Evolutionary conservation across 2,113 vertebrate species (phyloP).

Genomic region (Ellobius talpinus): DNA sequence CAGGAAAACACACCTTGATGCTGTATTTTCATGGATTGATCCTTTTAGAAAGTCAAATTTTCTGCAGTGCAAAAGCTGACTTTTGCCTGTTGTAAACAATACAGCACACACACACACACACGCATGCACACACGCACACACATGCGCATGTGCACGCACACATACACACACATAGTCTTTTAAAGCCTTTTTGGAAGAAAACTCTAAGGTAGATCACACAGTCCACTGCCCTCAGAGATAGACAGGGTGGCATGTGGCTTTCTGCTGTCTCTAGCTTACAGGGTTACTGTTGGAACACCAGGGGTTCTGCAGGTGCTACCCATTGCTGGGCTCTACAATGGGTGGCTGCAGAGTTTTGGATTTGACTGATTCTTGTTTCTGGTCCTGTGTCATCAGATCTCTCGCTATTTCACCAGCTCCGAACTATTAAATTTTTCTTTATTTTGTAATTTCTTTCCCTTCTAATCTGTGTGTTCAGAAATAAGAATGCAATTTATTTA

Average conservation of each 20-base stretch:
- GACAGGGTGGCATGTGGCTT: neutral
- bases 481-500: slow-evolving; percentile 29
- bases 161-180: neutral
- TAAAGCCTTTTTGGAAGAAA: slow-evolving; percentile 25
- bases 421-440: neutral
- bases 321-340: neutral
- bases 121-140: neutral
- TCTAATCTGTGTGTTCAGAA: slow-evolving; percentile 49
- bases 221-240: neutral
- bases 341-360: neutral
- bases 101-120: neutral
- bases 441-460: neutral
- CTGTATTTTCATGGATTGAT: neutral
- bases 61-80: neutral
- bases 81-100: slow-evolving; percentile 29
- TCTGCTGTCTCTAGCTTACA: neutral
- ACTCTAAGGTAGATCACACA: neutral
- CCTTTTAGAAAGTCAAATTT: slow-evolving; percentile 36
- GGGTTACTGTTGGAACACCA: neutral
- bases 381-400: neutral
- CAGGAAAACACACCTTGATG: neutral
- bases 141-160: no score
- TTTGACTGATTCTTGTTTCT: neutral
- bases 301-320: neutral
- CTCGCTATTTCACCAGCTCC: rapidly evolving